Evolutionary conservation across 2,888 invertebrate species (phyloP).

Genomic region (Eutolmus rufibarbis): DNA sequence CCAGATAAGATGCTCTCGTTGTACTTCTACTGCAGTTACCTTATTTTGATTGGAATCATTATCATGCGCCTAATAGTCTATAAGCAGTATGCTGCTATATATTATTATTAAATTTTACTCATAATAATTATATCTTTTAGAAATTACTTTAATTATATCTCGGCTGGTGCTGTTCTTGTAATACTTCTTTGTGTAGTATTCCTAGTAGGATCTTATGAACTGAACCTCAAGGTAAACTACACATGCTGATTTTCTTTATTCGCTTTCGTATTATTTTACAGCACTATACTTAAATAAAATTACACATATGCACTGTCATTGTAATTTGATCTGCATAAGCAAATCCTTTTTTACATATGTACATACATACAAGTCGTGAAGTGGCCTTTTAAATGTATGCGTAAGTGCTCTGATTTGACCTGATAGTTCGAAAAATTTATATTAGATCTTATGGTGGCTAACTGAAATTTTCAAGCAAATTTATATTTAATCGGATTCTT

Average conservation of each 20-base stretch:
- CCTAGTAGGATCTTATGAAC: constrained; percentile 64
- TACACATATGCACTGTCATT: too few species aligned
- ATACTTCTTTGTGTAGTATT: constrained; percentile 56
- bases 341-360: too few species aligned
- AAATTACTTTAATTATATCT: constrained; percentile 51
- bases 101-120: background rate
- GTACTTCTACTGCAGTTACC: constrained; percentile 82
- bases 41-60: constrained; percentile 75
- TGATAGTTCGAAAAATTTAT: too few species aligned
- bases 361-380: too few species aligned
- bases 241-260: background rate
- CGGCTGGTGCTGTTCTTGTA: constrained; percentile 53
- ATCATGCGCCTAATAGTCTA: constrained; percentile 74
- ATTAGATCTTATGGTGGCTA: too few species aligned
- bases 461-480: too few species aligned
- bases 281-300: too few species aligned
- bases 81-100: constrained; percentile 66
- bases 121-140: constrained; percentile 47
- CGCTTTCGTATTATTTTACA: background rate
- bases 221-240: constrained; percentile 66
- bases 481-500: too few species aligned
- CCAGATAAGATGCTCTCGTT: constrained; percentile 85
- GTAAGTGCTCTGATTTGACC: too few species aligned
- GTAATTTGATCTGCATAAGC: too few species aligned
- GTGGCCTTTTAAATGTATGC: too few species aligned